A percentile compares a stretch with the other conserved stretches of the same genome.
These are phyloP conservation scores for Semaprochilodus insignis DNA, from an alignment of 2,797 vertebrate species.

Conservation along the genomic window DNA sequence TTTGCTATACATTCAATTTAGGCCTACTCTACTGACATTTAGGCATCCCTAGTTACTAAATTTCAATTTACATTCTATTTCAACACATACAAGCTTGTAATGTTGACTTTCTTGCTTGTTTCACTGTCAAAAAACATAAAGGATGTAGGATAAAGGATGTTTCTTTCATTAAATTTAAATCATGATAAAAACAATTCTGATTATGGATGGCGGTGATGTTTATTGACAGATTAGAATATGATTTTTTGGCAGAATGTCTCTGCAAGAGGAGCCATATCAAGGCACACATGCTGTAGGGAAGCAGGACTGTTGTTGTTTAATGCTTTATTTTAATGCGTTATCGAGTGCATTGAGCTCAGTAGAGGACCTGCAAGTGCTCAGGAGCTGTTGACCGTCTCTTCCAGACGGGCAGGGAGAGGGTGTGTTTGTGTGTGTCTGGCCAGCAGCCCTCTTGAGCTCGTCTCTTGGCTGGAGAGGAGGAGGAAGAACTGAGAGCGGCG, in stretches of 20 bases:
- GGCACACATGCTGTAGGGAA: too few relatives aligned
- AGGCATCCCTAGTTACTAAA: not conserved
- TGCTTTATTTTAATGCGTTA: not conserved
- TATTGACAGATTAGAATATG: not conserved
- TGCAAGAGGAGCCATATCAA: not conserved
- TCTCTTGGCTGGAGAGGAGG: constrained; percentile 27
- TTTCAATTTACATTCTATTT: not conserved
- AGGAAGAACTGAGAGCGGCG: constrained; percentile 10
- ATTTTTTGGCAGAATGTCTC: too few relatives aligned
- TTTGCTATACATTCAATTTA: not conserved
- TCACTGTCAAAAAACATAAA: not conserved
- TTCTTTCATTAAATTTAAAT: too few relatives aligned
- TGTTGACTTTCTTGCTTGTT: not conserved
- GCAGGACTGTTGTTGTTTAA: not conserved
- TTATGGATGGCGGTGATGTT: too few relatives aligned
- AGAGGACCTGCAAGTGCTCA: not conserved
- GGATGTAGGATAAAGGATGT: not conserved
- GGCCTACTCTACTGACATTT: not conserved
- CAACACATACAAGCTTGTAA: not conserved
- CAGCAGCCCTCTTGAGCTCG: constrained; percentile 16
- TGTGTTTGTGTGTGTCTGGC: constrained; percentile 39
- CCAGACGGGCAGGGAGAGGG: constrained; percentile 6
- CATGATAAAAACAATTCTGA: too few relatives aligned
- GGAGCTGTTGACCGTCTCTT: not conserved
- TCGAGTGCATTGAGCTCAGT: not conserved